Evolutionary conservation across 2,888 invertebrate species (phyloP), one percentile per base, ranked within the genome.

Genomic region (Cetonia aurata): DNA sequence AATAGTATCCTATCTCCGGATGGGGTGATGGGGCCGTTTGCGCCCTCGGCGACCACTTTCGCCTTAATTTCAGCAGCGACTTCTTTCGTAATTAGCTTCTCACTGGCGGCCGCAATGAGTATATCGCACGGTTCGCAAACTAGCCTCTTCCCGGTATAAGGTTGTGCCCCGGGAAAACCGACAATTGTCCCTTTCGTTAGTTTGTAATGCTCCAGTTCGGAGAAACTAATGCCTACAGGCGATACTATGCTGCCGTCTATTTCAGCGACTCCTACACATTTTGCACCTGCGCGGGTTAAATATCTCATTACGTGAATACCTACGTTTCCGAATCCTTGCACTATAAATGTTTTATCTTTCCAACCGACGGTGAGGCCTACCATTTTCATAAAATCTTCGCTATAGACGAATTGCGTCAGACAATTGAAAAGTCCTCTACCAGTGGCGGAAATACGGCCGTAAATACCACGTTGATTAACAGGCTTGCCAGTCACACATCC

Each of bases 61-160:
- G 95, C 94, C 79, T 97, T 91, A 73, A 98, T 91, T 76, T 89
- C 89, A 79, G 90, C 88, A 6, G 97, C 97, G 83, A 97, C 98
- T 56, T 91, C 92, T 80, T 90, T 91, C 79, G 92, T 92, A 78
- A 98, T 94, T 74, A 95, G 93, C 84, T 96, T 95, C 81, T 98
- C 97, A 66, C 93, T 88, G 70, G 98, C 98, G 74, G 97, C 97
- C 0, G 98, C 97, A 69, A 98, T 92, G 55, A 98, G 89, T 80
- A 98, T 96, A 85, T 98, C 98, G 85, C 97, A 97, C 73, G 93
- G 90, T 84, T 97, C 96, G 79, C 87, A 93, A 84, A 96, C 86
- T 77, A 98, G 87, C 83, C 91, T 89, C 77, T 93, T 62, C 3
- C 70, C 70, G 10, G 70, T 70, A 12, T 69, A 67, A 3, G 69